phyloP scores from a whole-genome alignment of 2,113 vertebrate genomes.

The Python bivittatus region DNA sequence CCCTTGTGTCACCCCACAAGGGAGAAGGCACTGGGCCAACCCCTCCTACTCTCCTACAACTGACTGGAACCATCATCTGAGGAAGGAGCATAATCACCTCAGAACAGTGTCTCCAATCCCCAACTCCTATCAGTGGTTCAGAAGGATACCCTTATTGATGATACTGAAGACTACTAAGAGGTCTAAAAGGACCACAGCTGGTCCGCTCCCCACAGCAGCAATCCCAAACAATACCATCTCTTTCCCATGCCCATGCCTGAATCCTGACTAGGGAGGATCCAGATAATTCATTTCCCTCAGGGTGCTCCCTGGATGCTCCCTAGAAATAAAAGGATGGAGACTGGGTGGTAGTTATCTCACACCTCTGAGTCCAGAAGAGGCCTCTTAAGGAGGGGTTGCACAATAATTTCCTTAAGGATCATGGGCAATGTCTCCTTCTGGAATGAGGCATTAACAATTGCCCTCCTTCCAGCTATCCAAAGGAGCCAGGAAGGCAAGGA shows the following conservation, averaged over 20 bases:
- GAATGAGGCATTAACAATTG: not conserved
- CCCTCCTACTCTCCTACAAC: not conserved
- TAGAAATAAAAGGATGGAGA: not conserved
- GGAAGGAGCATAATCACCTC: not conserved
- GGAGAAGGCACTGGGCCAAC: too few species aligned
- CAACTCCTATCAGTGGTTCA: not conserved
- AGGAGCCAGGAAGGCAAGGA: not conserved
- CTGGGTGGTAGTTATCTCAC: not conserved
- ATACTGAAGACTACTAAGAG: not conserved
- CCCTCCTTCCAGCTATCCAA: not conserved
- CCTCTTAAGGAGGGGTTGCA: not conserved
- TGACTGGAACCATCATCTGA: not conserved
- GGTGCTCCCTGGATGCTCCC: not conserved
- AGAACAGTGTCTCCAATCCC: not conserved
- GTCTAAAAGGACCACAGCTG: not conserved
- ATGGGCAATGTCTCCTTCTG: not conserved
- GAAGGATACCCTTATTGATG: not conserved
- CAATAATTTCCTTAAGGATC: not conserved
- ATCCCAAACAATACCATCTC: not conserved
- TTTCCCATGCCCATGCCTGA: not conserved
- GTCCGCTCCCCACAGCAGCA: not conserved
- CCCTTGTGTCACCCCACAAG: not conserved
- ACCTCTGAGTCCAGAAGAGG: not conserved
- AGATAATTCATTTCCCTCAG: not conserved
- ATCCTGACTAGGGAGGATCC: not conserved